A percentile compares a stretch with the other conserved stretches of the same genome.
Evolutionary conservation across 2,888 invertebrate species (phyloP).

Genomic region (Agriopis marginaria): DNA sequence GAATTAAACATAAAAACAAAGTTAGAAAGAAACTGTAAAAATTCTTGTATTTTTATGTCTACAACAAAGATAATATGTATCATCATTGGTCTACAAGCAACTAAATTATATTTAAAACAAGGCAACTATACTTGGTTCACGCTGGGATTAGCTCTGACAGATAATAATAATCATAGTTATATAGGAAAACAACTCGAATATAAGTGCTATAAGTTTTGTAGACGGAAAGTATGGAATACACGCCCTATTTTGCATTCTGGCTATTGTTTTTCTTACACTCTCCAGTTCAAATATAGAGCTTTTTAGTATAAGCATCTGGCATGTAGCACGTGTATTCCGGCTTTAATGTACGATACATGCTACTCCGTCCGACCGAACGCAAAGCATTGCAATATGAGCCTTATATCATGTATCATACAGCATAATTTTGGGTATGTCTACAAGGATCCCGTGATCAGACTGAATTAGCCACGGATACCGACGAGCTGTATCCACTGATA

Average conservation of each 20-base stretch:
- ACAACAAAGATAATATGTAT: too few species aligned
- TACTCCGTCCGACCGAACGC: neutral
- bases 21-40: conserved; percentile 1
- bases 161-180: neutral
- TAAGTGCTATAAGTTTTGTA: conserved; percentile 1
- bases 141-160: neutral
- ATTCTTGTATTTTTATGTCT: neutral
- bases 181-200: conserved; percentile 7
- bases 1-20: neutral
- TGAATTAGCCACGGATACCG: too few species aligned
- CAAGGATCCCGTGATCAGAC: too few species aligned
- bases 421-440: neutral
- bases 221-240: neutral
- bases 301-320: neutral
- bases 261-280: neutral
- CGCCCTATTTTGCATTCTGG: neutral
- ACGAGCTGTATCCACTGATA: too few species aligned
- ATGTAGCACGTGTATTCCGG: conserved; percentile 3
- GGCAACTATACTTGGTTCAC: neutral
- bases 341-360: neutral
- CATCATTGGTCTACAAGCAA: neutral
- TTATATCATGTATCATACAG: neutral
- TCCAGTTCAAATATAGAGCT: neutral
- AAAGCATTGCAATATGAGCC: neutral
- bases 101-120: conserved; percentile 3